A percentile compares a stretch with the other conserved stretches of the same genome.
Conservation (phyloP, 2,113 vertebrate genomes). For the Tor tambroides region DNA sequence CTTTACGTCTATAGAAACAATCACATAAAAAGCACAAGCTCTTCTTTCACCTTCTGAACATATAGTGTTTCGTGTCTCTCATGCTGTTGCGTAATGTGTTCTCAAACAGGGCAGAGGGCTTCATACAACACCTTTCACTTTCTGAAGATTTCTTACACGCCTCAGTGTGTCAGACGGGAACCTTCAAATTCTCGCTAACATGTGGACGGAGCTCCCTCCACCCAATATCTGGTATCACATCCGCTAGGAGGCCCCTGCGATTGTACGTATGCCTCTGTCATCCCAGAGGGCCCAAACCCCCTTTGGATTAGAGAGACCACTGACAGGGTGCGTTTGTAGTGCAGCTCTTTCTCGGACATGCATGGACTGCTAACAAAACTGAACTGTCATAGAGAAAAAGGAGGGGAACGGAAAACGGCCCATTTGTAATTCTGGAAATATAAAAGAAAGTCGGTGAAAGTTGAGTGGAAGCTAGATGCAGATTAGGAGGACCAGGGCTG, state of each 20-base stretch:
- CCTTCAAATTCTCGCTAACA: not conserved
- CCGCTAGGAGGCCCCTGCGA: not conserved
- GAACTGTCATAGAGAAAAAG: conserved; percentile 52
- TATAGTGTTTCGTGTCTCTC: not conserved
- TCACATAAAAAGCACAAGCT: conserved; percentile 16
- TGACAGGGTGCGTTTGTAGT: conserved; percentile 66
- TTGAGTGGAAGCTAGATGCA: conserved; percentile 67
- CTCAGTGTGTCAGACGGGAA: not conserved
- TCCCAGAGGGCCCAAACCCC: conserved; percentile 7
- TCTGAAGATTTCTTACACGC: not conserved
- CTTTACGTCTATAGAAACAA: conserved; percentile 11
- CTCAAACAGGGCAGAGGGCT: not conserved
- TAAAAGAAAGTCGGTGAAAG: conserved; percentile 66
- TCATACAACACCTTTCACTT: conserved; percentile 5
- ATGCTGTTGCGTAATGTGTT: not conserved
- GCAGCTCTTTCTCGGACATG: conserved; percentile 60
- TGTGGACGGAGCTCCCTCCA: not conserved
- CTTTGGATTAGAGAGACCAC: conserved; percentile 26
- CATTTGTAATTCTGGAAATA: conserved; percentile 30
- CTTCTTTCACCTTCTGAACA: not conserved
- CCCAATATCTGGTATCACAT: conserved; percentile 36
- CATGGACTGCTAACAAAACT: conserved; percentile 63
- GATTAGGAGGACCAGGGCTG: conserved; percentile 59
- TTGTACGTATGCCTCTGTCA: not conserved
- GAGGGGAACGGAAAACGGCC: conserved; percentile 53